These are phyloP conservation scores for Lerema accius DNA, from an alignment of 1,140 invertebrate genomes.

Conservation along the genomic window DNA sequence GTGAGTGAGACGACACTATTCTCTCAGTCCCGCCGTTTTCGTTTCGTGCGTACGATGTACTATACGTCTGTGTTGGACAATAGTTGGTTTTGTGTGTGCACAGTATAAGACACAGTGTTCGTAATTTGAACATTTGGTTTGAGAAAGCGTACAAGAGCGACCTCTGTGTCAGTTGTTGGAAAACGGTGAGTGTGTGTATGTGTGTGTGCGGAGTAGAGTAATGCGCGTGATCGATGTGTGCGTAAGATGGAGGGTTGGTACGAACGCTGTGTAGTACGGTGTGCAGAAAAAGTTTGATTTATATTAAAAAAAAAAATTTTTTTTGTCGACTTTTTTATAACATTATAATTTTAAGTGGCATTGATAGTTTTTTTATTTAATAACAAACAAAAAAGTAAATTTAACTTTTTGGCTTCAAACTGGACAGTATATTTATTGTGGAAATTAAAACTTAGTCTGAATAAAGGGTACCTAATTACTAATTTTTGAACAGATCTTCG, in stretches of 20 bases:
- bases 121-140: background rate
- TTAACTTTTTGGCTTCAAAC: too few species aligned
- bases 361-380: too few species aligned
- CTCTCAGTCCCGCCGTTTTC: constrained; percentile 35
- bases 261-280: constrained; percentile 60
- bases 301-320: constrained; percentile 28
- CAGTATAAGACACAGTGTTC: constrained; percentile 36
- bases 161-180: constrained; percentile 43
- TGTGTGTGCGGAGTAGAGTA: constrained; percentile 36
- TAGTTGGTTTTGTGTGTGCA: constrained; percentile 30
- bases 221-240: constrained; percentile 35
- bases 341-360: constrained; percentile 1
- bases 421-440: too few species aligned
- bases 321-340: constrained; percentile 21
- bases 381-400: too few species aligned
- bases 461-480: too few species aligned
- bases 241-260: constrained; percentile 64
- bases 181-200: constrained; percentile 37
- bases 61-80: constrained; percentile 48
- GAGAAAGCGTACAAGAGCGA: background rate
- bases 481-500: too few species aligned
- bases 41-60: constrained; percentile 41
- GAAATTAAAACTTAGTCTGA: too few species aligned
- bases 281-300: constrained; percentile 44
- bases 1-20: constrained; percentile 33